Conservation (phyloP, 2,888 invertebrate species). For the Timema cristinae region DNA sequence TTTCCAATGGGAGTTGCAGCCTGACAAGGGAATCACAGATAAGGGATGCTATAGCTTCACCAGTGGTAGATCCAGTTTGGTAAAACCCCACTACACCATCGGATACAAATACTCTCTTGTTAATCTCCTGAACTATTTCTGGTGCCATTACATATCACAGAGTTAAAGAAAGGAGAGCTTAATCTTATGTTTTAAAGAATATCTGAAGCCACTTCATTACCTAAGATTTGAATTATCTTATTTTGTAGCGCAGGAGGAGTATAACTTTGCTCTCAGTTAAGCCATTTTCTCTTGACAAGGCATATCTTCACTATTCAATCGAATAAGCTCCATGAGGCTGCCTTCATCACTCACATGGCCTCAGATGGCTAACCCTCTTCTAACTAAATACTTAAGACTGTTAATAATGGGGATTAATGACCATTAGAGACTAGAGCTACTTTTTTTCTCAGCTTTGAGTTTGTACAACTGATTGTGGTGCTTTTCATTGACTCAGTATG, state of each 20-base stretch:
- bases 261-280: not conserved
- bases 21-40: not conserved
- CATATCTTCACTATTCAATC: not conserved
- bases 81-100: not conserved
- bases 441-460: not conserved
- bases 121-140: conserved; percentile 1
- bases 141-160: not conserved
- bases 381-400: conserved; percentile 9
- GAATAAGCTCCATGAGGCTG: not conserved
- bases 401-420: not conserved
- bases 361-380: not conserved
- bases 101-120: not conserved
- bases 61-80: not conserved
- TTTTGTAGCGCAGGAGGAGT: not conserved
- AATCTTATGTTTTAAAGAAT: not conserved
- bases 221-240: not conserved
- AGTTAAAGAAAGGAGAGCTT: not conserved
- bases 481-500: not conserved
- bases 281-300: not conserved
- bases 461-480: not conserved
- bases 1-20: not conserved
- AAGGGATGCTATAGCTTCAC: not conserved
- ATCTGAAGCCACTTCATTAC: not conserved
- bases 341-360: not conserved
- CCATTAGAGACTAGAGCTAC: not conserved